phyloP scores from a whole-genome alignment of 2,888 invertebrate species.

The Eupeodes latifasciatus region DNA sequence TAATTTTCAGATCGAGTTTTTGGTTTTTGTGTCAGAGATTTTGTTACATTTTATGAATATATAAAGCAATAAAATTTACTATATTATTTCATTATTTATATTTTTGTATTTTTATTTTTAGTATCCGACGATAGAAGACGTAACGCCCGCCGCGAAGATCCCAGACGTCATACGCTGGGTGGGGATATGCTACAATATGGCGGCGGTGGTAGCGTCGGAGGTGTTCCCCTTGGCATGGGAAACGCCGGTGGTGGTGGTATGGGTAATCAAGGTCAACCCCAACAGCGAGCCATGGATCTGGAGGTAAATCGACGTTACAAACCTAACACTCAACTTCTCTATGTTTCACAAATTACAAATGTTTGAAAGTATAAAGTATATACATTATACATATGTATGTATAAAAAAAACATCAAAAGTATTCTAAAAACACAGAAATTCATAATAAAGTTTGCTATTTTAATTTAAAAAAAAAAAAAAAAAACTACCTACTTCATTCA shows the following conservation, averaged over 20 bases:
- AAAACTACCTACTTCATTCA: slow-evolving; percentile 20
- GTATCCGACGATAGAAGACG: slow-evolving; percentile 82
- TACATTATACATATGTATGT: no score
- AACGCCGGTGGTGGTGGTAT: slow-evolving; percentile 84
- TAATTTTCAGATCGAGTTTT: no score
- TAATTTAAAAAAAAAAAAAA: slow-evolving; percentile 5
- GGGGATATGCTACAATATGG: slow-evolving; percentile 89
- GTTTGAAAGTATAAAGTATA: slow-evolving; percentile 39
- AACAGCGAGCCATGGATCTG: slow-evolving; percentile 89
- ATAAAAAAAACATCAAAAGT: slow-evolving; percentile 26
- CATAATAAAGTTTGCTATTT: slow-evolving; percentile 34
- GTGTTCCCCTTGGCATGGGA: slow-evolving; percentile 79
- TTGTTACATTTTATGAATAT: not conserved
- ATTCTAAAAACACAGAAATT: slow-evolving; percentile 34
- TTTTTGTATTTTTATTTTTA: slow-evolving; percentile 64
- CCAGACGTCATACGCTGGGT: slow-evolving; percentile 92
- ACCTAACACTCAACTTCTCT: slow-evolving; percentile 66
- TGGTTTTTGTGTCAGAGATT: no score
- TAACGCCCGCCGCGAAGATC: slow-evolving; percentile 89
- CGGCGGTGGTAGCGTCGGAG: slow-evolving; percentile 78
- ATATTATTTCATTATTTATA: slow-evolving; percentile 19
- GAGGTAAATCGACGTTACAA: slow-evolving; percentile 86
- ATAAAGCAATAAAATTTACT: not conserved
- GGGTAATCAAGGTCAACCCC: slow-evolving; percentile 84
- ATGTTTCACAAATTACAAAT: slow-evolving; percentile 74